Evolutionary conservation across 30 jellyfish, hydroid and myxozoan species (phyloP).

Genomic region (Aurelia sp.): DNA sequence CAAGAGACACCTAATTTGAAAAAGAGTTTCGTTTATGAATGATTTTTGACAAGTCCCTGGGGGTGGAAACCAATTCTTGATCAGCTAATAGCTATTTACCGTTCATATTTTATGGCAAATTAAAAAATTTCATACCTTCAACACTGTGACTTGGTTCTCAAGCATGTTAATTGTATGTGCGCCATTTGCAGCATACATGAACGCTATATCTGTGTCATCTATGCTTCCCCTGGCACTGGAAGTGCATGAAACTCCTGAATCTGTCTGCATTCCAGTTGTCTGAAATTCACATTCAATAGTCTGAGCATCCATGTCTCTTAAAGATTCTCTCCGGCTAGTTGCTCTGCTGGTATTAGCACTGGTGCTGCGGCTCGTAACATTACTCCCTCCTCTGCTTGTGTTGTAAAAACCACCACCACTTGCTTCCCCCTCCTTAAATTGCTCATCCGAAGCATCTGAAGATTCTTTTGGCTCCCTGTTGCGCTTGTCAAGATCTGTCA

Average conservation of each 20-base stretch:
- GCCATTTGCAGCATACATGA: too few species aligned
- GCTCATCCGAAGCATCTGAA: slow-evolving; percentile 18
- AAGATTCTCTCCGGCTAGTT: slow-evolving; percentile 34
- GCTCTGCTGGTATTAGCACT: slow-evolving; percentile 13
- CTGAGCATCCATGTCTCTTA: slow-evolving; percentile 25
- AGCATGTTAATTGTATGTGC: too few species aligned
- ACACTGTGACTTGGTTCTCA: too few species aligned
- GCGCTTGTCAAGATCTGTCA: slow-evolving; percentile 38
- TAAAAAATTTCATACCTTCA: too few species aligned
- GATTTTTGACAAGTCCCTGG: too few species aligned
- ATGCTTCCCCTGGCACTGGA: slow-evolving; percentile 33
- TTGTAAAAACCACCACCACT: slow-evolving; percentile 2
- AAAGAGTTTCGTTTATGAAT: too few species aligned
- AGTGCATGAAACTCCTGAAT: slow-evolving; percentile 28
- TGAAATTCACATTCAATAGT: neutral
- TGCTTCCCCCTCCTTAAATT: too few species aligned
- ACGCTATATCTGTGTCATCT: neutral
- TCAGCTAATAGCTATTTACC: too few species aligned
- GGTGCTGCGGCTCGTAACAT: neutral
- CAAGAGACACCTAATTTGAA: too few species aligned
- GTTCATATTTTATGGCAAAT: too few species aligned
- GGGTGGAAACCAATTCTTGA: too few species aligned
- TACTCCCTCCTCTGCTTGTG: neutral
- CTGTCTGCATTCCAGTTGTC: slow-evolving; percentile 42
- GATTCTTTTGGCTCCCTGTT: slow-evolving; percentile 45